Base-by-base conservation (phyloP, 1,140 invertebrate species). In the Lethocerus indicus region DNA sequence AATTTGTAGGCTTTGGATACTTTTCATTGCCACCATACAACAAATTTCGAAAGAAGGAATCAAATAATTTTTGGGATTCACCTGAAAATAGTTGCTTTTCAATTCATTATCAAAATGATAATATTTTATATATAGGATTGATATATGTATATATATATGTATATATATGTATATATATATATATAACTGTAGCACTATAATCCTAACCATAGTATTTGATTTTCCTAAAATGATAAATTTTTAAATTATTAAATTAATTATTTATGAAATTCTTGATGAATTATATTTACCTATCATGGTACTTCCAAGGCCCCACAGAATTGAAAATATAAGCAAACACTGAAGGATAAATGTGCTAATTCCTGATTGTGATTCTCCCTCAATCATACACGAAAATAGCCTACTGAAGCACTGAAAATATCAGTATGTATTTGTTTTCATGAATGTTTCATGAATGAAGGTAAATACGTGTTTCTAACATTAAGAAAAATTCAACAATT, bases 261-360 rank as follows among this genome's bases (percentile, higher is more conserved):
- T n/a, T n/a, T n/a, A n/a, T n/a, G n/a, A n/a, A n/a, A n/a, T n/a
- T n/a, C n/a, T n/a, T n/a, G n/a, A n/a, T n/a, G 23, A 23, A 44
- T 12, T 44, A 24, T 37, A 55, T 12, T 60, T 61, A 66, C 74
- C 74, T 16, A 73, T 79, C 48, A 90, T 67, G 1, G 78, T 80
- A 0, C 80, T 77, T 47, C 83, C 83, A 51, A 93, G 67, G 13
- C 87, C 85, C 91, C 91, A 97, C 5, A 85, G 71, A 3, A 89
- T 63, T 14, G 77, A 73, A 65, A 95, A 94, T 29, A 94, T 65
- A 56, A 92, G 78, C 26, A 79, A 78, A 59, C 82, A 81, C 61
- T 87, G 84, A 7, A 90, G 67, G 81, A 81, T 85, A 1, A 77
- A 58, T 7, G 79, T 82, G 58, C 78, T 86, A 14, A 83, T 72